These are phyloP conservation scores for Pecten maximus DNA, from an alignment of 2,888 invertebrate species.

Conservation along the genomic window DNA sequence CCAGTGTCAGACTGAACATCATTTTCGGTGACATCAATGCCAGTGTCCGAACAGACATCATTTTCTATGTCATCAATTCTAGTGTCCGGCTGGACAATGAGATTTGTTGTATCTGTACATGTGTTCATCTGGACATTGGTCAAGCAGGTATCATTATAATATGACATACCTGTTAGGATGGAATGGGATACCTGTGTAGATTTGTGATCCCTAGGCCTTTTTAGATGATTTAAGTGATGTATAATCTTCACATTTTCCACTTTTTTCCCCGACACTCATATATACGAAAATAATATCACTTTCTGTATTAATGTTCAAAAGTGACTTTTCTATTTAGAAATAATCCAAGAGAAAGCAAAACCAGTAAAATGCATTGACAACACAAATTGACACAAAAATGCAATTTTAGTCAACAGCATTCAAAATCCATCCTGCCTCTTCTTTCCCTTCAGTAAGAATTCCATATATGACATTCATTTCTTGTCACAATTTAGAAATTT, in stretches of 20 bases:
- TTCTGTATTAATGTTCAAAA: no score
- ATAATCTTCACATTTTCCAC: no score
- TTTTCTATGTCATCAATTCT: neutral
- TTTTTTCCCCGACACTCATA: no score
- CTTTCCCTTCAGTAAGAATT: neutral
- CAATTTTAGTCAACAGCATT: no score
- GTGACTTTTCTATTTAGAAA: no score
- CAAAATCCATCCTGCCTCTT: no score
- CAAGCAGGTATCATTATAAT: neutral
- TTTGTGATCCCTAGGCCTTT: neutral
- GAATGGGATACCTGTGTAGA: neutral
- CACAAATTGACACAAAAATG: no score
- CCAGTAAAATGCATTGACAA: no score
- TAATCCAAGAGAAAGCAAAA: no score
- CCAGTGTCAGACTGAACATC: neutral
- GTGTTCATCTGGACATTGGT: neutral
- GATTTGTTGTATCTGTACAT: neutral
- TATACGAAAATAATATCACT: no score
- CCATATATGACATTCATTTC: neutral
- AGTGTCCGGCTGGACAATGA: no score
- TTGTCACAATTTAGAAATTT: neutral
- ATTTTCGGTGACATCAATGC: neutral
- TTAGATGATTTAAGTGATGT: no score
- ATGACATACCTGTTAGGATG: neutral
- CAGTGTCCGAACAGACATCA: neutral